A percentile compares a stretch with the other conserved stretches of the same genome.
These are phyloP conservation scores for Nothoprocta pentlandii DNA, from an alignment of 2,113 vertebrate genomes.

Conservation along the genomic window DNA sequence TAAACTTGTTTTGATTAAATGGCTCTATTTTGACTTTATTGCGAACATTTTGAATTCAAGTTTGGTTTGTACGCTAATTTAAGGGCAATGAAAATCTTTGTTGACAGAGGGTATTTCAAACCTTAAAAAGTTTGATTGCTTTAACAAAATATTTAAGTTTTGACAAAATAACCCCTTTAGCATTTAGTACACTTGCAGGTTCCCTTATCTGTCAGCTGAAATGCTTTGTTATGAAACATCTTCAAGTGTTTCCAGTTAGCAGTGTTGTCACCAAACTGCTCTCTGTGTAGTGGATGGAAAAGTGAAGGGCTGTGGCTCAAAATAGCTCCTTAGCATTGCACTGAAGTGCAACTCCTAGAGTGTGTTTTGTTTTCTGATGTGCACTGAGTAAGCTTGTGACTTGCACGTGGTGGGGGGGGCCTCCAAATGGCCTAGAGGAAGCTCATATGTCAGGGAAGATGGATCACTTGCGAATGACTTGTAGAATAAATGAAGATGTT, in stretches of 20 bases:
- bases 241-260: not conserved
- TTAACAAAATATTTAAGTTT: not conserved
- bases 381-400: not conserved
- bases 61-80: not conserved
- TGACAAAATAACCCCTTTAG: not conserved
- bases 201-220: not conserved
- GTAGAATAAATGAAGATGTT: not conserved
- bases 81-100: not conserved
- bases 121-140: not conserved
- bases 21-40: not conserved
- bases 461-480: not conserved
- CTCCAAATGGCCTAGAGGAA: not conserved
- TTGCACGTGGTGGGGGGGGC: not conserved
- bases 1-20: not conserved
- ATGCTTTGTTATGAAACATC: not conserved
- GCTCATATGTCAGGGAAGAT: not conserved
- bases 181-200: not conserved
- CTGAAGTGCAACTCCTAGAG: not conserved
- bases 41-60: not conserved
- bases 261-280: not conserved
- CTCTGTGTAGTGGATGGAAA: not conserved
- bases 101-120: not conserved
- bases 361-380: not conserved
- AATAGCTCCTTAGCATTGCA: not conserved
- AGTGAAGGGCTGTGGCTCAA: not conserved